These are phyloP conservation scores for Bombus haemorrhoidalis DNA, from an alignment of 1,140 invertebrate genomes.

Conservation along the genomic window DNA sequence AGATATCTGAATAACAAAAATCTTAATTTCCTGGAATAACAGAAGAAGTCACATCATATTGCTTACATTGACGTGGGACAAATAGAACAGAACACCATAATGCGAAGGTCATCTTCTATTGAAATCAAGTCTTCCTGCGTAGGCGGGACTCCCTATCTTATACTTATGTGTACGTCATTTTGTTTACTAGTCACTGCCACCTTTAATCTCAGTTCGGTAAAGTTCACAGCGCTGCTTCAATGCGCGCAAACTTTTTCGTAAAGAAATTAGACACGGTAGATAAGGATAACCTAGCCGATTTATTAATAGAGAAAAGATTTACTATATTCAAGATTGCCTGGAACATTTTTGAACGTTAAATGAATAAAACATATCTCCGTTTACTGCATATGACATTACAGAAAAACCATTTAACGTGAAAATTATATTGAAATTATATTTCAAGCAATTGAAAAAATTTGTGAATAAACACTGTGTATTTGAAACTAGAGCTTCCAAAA, in stretches of 20 bases:
- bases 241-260: background rate
- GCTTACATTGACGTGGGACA: background rate
- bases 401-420: background rate
- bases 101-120: background rate
- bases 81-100: background rate
- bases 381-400: background rate
- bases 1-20: too few species aligned
- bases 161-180: background rate
- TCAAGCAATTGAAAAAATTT: background rate
- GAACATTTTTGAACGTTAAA: background rate
- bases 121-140: slow-evolving; percentile 11
- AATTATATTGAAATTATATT: background rate
- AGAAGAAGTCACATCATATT: background rate
- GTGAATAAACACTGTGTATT: background rate
- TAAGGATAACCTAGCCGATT: background rate
- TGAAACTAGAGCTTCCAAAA: background rate
- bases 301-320: background rate
- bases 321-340: background rate
- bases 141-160: background rate
- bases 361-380: background rate
- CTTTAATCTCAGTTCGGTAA: slow-evolving; percentile 28
- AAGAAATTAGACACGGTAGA: background rate
- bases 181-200: slow-evolving; percentile 11
- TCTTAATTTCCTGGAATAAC: background rate
- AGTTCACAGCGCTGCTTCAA: background rate